Base-by-base conservation (phyloP, 2,888 invertebrate species). In the Drosophila putrida region DNA sequence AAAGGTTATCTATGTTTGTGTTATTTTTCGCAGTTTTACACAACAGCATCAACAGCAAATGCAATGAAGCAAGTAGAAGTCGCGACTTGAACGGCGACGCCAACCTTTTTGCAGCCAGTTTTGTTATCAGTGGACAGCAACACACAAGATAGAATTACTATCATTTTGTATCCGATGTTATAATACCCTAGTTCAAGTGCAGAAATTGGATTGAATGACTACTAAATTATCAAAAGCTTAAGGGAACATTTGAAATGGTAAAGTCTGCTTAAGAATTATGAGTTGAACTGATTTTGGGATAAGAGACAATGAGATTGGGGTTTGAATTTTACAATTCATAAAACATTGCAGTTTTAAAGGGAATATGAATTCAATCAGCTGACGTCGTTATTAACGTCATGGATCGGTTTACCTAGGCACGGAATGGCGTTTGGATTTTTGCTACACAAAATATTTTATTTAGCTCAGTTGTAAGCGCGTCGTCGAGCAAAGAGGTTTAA, bases 1-100 rank as follows among this genome's bases (percentile, higher is more conserved):
- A 72, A 67, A 87, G 82, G 88, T 84, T 88, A 88, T 82, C 88
- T 25, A 41, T 82, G 72, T 82, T 88, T 85, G 75, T 72, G 69
- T 82, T 77, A 75, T 78, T 88, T 71, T 78, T 64, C 49, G 46
- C 64, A 47, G 46, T 6, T 61, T 63, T 68, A 41, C 25, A 46
- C 20, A 71, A 53, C 25, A 4, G 5, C 44, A 54, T 51, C n/a
- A 75, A 44, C 66, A 72, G 33, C 41, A 6, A 49, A 13, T 63
- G 63, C 53, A 73, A 36, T 55, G 15, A 25, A 38, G 28, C 13
- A 25, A 35, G 11, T 13, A 28, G 46, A 15, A 60, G 43, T 38
- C 39, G 50, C n/a, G n/a, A n/a, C n/a, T n/a, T 2, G 10, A 28
- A 28, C 11, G 36, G 6, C 53, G 53, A 54, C 54, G 54, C 20